Percentiles rank a stretch among this genome's conserved stretches.
Evolutionary conservation across 2,888 invertebrate genomes (phyloP).

Genomic region (Perizoma affinitatum): DNA sequence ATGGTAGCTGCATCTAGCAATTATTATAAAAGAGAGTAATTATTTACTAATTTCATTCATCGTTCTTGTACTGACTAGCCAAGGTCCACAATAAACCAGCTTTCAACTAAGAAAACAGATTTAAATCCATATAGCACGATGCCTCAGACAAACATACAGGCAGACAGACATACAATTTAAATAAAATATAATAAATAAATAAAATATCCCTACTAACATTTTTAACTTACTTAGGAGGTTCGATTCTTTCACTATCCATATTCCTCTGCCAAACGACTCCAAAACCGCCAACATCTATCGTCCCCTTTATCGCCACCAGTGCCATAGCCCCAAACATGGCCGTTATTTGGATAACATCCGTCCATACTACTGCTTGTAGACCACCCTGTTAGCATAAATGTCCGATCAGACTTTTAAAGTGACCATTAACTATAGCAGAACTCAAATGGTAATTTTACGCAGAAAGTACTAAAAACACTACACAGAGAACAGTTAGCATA

Average conservation of each 20-base stretch:
- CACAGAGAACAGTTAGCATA: no score
- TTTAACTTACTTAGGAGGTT: slow-evolving; percentile 85
- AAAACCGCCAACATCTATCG: slow-evolving; percentile 88
- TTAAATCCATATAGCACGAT: no score
- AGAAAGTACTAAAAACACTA: no score
- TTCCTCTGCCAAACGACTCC: slow-evolving; percentile 86
- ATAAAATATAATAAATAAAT: no score
- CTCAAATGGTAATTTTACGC: neutral
- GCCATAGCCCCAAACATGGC: slow-evolving; percentile 90
- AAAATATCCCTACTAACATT: no score
- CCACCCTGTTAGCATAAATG: slow-evolving; percentile 84
- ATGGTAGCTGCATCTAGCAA: neutral
- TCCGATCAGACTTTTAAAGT: neutral
- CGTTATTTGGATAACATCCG: slow-evolving; percentile 91
- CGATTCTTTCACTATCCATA: slow-evolving; percentile 87
- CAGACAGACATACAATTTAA: no score
- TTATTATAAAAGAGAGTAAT: neutral
- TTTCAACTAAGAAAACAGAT: no score
- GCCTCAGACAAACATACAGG: no score
- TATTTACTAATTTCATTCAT: no score
- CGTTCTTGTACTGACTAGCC: no score
- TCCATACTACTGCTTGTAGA: slow-evolving; percentile 92
- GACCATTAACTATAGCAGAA: neutral
- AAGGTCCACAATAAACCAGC: no score
- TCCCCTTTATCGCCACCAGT: slow-evolving; percentile 89